A percentile compares a stretch with the other conserved stretches of the same genome.
phyloP scores from a whole-genome alignment of 92 coral and sea anemone genomes.

The Palythoa heliodiscus region DNA sequence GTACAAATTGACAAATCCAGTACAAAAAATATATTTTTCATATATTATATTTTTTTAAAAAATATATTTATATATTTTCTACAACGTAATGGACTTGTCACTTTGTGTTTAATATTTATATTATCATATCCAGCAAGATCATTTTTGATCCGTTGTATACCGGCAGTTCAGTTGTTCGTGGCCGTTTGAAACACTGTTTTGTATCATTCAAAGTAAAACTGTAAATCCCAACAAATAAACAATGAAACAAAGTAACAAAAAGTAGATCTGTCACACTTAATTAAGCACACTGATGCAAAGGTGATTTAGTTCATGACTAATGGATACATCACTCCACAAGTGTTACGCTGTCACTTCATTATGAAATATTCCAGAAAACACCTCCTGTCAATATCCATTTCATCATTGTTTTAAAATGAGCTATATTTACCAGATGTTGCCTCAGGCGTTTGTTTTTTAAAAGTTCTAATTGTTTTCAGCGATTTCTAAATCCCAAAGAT shows the following conservation, averaged over 20 bases:
- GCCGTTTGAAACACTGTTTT: too few species aligned
- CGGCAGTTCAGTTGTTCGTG: too few species aligned
- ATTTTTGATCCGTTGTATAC: too few species aligned
- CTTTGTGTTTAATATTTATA: background rate
- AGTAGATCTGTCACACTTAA: background rate
- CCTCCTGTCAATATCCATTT: conserved; percentile 14
- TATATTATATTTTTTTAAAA: background rate
- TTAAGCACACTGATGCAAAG: conserved; percentile 20
- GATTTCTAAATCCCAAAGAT: background rate
- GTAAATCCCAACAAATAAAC: background rate
- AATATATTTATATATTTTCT: background rate
- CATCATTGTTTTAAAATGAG: background rate
- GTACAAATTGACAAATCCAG: too few species aligned
- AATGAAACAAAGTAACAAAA: background rate
- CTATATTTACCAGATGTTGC: conserved; percentile 12
- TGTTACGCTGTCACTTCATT: conserved; percentile 3
- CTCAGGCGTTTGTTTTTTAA: background rate
- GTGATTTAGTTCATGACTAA: conserved; percentile 7
- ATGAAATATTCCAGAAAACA: conserved; percentile 15
- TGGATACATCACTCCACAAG: conserved; percentile 39
- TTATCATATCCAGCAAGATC: too few species aligned
- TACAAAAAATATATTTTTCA: too few species aligned
- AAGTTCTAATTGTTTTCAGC: conserved; percentile 10
- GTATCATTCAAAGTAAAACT: background rate
- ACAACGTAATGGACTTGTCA: background rate